Percentiles rank a stretch among this genome's conserved stretches.
Evolutionary conservation across 2,797 vertebrate genomes (phyloP).

Genomic region (Enteromius unitaeniatus): DNA sequence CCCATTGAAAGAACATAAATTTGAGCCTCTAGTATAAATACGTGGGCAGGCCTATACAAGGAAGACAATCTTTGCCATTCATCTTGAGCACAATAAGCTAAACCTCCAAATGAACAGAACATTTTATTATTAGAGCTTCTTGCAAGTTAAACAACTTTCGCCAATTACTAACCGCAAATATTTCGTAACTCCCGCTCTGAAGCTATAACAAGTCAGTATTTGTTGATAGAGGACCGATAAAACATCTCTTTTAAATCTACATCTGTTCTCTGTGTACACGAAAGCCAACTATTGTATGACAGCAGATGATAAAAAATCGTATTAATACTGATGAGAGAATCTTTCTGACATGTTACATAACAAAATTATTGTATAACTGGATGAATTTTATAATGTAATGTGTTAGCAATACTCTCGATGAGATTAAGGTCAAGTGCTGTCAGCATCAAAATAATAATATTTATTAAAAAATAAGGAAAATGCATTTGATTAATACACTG

Average conservation of each 20-base stretch:
- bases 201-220: slow-evolving; percentile 6
- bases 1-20: background rate
- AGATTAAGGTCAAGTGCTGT: background rate
- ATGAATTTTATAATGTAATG: background rate
- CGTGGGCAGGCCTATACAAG: background rate
- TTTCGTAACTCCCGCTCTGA: background rate
- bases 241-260: background rate
- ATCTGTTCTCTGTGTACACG: background rate
- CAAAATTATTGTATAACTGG: background rate
- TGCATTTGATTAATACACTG: background rate
- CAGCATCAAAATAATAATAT: background rate
- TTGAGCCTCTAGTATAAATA: slow-evolving; percentile 22
- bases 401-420: background rate
- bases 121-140: background rate
- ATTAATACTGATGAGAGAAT: background rate
- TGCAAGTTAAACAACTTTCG: slow-evolving; percentile 12
- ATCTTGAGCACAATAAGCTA: slow-evolving; percentile 2
- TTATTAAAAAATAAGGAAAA: background rate
- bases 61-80: background rate
- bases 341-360: background rate
- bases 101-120: background rate
- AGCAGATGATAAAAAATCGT: background rate
- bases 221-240: background rate
- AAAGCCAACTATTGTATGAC: background rate
- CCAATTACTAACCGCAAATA: slow-evolving; percentile 27